A percentile compares a stretch with the other conserved stretches of the same genome.
Evolutionary conservation across 2,888 invertebrate genomes (phyloP).

Genomic region (Mimumesa dahlbomi): DNA sequence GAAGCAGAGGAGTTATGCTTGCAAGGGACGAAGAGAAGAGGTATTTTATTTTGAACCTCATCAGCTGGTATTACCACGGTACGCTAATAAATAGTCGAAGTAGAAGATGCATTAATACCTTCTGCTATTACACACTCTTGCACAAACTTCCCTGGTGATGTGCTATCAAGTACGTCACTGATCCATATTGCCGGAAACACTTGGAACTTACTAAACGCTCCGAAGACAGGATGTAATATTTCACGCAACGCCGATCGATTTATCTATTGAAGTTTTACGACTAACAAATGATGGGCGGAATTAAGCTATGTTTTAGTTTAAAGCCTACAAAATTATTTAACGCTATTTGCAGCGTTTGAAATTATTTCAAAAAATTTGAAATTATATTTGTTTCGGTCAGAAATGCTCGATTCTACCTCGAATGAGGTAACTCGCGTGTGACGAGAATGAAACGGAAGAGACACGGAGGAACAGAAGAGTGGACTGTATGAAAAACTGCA

Average conservation of each 20-base stretch:
- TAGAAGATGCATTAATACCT: constrained; percentile 75
- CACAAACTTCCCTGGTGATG: constrained; percentile 44
- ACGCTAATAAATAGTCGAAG: constrained; percentile 76
- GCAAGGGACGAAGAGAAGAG: constrained; percentile 29
- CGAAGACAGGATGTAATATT: neutral
- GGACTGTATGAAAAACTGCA: no score
- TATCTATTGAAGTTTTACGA: neutral
- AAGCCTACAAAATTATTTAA: no score
- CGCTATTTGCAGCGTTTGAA: no score
- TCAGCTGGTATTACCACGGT: constrained; percentile 73
- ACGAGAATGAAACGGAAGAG: no score
- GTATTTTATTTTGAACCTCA: constrained; percentile 65
- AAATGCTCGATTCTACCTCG: no score
- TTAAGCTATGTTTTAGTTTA: no score
- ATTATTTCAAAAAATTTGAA: no score
- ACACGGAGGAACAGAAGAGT: no score
- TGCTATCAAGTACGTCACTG: constrained; percentile 27
- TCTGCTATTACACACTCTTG: constrained; percentile 66
- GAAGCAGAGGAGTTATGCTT: constrained; percentile 32
- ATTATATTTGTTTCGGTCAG: no score
- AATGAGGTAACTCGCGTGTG: no score
- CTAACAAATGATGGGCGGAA: neutral
- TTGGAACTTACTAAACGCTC: constrained; percentile 19
- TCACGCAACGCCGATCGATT: neutral
- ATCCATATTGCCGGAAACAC: constrained; percentile 27